Evolutionary conservation across 1,140 invertebrate species (phyloP), one percentile per base, ranked within the genome.

Genomic region (Pollicipes pollicipes): DNA sequence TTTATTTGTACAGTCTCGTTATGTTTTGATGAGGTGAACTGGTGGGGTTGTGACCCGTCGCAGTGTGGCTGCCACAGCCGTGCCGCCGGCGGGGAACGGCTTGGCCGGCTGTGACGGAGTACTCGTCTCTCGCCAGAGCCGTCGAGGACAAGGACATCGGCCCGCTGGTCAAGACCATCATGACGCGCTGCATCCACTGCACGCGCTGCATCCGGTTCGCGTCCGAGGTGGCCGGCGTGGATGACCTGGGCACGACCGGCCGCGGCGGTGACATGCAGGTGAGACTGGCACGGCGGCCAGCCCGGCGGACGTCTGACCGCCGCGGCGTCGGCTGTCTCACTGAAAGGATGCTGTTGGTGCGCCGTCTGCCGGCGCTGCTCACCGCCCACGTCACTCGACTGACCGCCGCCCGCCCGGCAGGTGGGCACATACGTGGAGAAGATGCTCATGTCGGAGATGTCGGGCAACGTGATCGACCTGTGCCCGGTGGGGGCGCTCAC

Each of bases 91-190:
- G n/a, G n/a, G n/a, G n/a, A n/a, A n/a, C n/a, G n/a, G n/a, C n/a
- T n/a, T n/a, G n/a, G n/a, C n/a, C n/a, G n/a, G n/a, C n/a, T n/a
- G n/a, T n/a, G n/a, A n/a, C n/a, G n/a, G n/a, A n/a, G n/a, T n/a
- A n/a, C n/a, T n/a, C n/a, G n/a, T n/a, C n/a, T n/a, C n/a, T n/a
- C n/a, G n/a, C 45, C 64, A 66, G 64, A 76, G 96, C 97, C 76
- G 96, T 99, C 0, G 97, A 99, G 82, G 97, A 99, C 79, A 99
- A 99, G 81, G 92, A 99, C 82, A 88, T 99, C 75, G 97, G 97
- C 3, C 97, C 97, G 26, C 80, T 99, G 37, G 89, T 99, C 1
- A 99, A 99, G 81, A 99, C 97, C 0, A 90, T 97, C n/a, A 99
- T 99, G 97, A 99, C 95, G 0, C 85, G 97, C 70, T 99, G 97